Conservation (phyloP, 2,113 vertebrate species). For the Hoplias malabaricus region DNA sequence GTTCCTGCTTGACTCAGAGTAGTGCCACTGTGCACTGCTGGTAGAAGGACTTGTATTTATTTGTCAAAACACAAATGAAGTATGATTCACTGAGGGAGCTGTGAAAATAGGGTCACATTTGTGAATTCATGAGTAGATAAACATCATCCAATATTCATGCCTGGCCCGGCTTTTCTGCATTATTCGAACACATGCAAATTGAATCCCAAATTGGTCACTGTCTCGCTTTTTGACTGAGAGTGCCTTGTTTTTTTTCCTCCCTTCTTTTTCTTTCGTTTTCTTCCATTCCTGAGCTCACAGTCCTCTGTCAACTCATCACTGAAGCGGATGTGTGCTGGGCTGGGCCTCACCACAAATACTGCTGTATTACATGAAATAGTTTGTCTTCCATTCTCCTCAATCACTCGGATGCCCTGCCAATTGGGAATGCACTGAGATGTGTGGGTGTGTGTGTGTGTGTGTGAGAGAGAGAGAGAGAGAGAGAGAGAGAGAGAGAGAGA, state of each 20-base stretch:
- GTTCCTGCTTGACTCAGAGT: neutral
- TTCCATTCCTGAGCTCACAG: neutral
- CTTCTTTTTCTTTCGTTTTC: too few relatives aligned
- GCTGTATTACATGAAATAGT: conserved; percentile 20
- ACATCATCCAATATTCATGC: neutral
- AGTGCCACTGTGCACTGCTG: neutral
- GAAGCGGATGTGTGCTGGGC: neutral
- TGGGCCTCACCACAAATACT: conserved; percentile 15
- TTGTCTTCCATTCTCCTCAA: conserved; percentile 15
- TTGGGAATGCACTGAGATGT: conserved; percentile 13
- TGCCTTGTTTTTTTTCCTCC: neutral
- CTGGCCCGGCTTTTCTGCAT: neutral
- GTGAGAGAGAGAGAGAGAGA: neutral
- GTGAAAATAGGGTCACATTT: conserved; percentile 1
- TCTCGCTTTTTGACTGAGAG: conserved; percentile 8
- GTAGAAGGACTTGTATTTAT: conserved; percentile 5
- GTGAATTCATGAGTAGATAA: conserved; percentile 18
- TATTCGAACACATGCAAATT: conserved; percentile 9
- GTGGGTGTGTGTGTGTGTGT: too few relatives aligned
- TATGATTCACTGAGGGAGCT: neutral
- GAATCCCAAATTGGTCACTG: conserved; percentile 12
- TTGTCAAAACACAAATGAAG: conserved; percentile 9
- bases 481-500: neutral
- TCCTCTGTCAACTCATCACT: neutral
- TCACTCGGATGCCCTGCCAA: conserved; percentile 13